phyloP scores from a whole-genome alignment of 2,113 vertebrate genomes.

The Sporophila hypoxantha region DNA sequence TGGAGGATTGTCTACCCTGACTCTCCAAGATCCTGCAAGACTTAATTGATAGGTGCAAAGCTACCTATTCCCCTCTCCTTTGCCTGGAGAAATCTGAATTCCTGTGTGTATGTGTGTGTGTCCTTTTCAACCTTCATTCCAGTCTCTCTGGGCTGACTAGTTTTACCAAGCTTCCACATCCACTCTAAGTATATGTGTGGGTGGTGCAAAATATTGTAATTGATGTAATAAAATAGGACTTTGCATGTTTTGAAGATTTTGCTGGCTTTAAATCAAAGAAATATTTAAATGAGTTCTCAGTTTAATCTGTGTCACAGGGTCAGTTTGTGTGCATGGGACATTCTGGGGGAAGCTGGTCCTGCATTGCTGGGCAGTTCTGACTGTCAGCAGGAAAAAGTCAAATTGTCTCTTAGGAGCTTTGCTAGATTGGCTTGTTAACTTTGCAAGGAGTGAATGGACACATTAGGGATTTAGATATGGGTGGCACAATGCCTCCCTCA shows the following conservation, averaged over 20 bases:
- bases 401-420: background rate
- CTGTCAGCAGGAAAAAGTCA: background rate
- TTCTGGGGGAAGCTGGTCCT: background rate
- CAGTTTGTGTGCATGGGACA: background rate
- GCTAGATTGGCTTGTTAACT: background rate
- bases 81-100: constrained; percentile 33
- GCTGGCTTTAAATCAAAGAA: constrained; percentile 18
- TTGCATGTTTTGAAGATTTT: background rate
- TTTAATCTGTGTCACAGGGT: background rate
- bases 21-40: background rate
- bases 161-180: background rate
- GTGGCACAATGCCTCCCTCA: background rate
- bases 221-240: constrained; percentile 4
- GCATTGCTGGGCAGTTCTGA: background rate
- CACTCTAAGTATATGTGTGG: background rate
- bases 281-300: background rate
- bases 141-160: background rate
- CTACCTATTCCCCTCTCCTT: background rate
- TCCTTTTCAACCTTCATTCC: constrained; percentile 12
- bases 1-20: background rate
- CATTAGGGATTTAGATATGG: background rate
- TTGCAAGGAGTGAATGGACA: background rate
- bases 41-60: constrained; percentile 17
- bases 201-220: background rate
- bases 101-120: background rate